Evolutionary conservation across 2,888 invertebrate species (phyloP), one percentile per base, ranked within the genome.

Genomic region (Cheilosia vernalis): DNA sequence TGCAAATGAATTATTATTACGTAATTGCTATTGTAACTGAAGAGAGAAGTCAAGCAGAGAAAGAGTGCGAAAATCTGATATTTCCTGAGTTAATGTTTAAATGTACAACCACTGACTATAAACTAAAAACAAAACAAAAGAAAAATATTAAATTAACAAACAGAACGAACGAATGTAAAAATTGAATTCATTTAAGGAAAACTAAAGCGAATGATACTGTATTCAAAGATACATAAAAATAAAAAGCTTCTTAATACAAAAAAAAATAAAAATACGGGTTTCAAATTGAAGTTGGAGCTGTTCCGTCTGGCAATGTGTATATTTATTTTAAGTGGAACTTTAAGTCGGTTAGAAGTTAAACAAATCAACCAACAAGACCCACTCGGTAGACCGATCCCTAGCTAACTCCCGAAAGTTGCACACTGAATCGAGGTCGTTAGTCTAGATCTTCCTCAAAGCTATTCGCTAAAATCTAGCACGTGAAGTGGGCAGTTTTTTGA

Each of bases 231-330:
- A 85, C 80, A 72, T 67, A 51, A 49, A 76, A 84, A 80, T 84
- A 80, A 80, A 84, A 84, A 76, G 83, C 83, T 84, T 84, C 84
- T 84, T 70, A 84, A 67, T 81, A 81, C 21, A 21, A 61, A 85
- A 83, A 76, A 51, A 55, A 70, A 61, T 53, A 51, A 24, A 7
- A 10, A 1, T 19, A 21, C 13, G 49, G 9, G 9, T 49, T 49
- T 49, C 21, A 21, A 19, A 9, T 24, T 47, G 9, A 10, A 47
- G 17, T 44, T 44, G 7, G 7, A 6, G 6, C 15, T 42, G 42
- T 9, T 13, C 37, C 37, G 13, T 13, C 13, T 37, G 37, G 13
- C 2, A 30, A 27, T 27, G 27, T 27, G 7, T 6, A 7, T 27
- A 7, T 27, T 27, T 27, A 27, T 27, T 27, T 27, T 6, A 7